phyloP scores from a whole-genome alignment of 2,113 vertebrate species.

The Pollachius pollachius region DNA sequence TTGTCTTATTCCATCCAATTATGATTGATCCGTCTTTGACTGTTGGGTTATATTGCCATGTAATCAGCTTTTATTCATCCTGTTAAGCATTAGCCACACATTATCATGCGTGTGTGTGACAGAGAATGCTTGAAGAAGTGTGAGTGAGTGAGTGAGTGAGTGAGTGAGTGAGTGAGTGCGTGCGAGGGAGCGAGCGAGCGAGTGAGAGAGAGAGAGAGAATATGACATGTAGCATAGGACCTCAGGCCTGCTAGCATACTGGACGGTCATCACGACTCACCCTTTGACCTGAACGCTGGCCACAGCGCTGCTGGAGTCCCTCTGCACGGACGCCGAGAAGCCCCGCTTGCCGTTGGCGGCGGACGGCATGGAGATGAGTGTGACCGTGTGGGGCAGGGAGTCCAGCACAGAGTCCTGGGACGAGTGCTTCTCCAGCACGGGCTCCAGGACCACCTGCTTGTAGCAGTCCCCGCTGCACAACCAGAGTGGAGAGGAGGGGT shows the following conservation, averaged over 20 bases:
- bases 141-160: no score
- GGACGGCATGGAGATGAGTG: slow-evolving; percentile 90
- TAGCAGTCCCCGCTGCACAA: slow-evolving; percentile 88
- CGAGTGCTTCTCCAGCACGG: slow-evolving; percentile 88
- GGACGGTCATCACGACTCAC: slow-evolving; percentile 74
- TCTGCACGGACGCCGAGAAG: slow-evolving; percentile 84
- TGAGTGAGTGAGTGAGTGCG: neutral
- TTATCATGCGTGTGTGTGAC: no score
- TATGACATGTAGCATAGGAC: no score
- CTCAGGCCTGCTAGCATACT: no score
- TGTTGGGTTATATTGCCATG: no score
- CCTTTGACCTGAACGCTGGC: slow-evolving; percentile 92
- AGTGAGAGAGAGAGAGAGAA: no score
- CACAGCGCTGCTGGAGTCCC: slow-evolving; percentile 78
- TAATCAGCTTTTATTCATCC: neutral
- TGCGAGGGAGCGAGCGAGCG: no score
- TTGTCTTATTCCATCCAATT: no score
- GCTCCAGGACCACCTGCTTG: slow-evolving; percentile 89
- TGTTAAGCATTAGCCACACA: no score
- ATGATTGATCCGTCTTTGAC: no score
- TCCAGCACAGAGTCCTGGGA: slow-evolving; percentile 81
- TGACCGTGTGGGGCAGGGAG: slow-evolving; percentile 90
- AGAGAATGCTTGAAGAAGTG: no score
- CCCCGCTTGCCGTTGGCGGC: slow-evolving; percentile 86
- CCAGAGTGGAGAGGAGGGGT: neutral